Conservation (phyloP, 2,113 vertebrate genomes). For the Notarius quadriscutis region DNA sequence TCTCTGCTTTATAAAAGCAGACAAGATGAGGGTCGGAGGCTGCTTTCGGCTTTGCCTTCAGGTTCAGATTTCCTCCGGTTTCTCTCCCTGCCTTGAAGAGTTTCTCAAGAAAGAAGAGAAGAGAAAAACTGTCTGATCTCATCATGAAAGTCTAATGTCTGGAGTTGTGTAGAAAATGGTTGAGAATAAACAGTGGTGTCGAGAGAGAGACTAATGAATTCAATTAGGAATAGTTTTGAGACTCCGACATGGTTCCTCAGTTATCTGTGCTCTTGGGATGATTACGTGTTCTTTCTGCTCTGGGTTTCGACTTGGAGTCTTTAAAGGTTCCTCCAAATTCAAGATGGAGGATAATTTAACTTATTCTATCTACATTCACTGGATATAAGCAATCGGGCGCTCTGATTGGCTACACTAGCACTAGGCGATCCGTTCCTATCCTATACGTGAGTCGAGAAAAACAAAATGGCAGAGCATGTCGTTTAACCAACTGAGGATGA, state of each 20-base stretch:
- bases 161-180: neutral
- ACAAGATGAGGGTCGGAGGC: neutral
- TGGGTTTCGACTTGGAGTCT: neutral
- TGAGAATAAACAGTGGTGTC: neutral
- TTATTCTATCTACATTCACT: no score
- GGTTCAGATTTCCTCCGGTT: neutral
- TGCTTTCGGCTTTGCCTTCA: slow-evolving; percentile 7
- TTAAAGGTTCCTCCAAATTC: neutral
- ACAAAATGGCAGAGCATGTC: no score
- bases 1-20: neutral
- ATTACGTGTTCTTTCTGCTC: neutral
- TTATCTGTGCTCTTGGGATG: neutral
- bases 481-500: no score
- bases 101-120: neutral
- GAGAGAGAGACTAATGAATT: neutral
- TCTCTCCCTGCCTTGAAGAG: neutral
- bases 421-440: no score
- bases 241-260: neutral
- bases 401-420: no score
- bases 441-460: no score
- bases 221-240: neutral
- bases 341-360: no score
- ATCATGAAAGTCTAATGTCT: neutral
- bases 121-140: neutral
- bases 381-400: no score